phyloP scores from a whole-genome alignment of 2,888 invertebrate species.

The Tuta absoluta region DNA sequence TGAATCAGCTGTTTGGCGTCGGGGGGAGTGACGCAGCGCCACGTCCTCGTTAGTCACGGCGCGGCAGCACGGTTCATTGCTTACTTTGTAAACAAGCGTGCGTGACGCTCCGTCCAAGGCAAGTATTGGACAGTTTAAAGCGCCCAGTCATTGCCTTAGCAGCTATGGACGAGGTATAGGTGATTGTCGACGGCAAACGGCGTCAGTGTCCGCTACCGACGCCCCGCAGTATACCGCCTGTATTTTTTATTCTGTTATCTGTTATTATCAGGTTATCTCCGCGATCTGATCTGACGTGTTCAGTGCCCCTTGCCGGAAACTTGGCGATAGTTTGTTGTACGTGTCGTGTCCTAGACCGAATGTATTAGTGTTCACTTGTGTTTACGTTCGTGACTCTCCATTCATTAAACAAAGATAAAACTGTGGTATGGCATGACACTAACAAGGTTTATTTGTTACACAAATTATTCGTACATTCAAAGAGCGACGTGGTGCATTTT shows the following conservation, averaged over 20 bases:
- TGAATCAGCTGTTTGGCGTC: slow-evolving; percentile 71
- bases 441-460: slow-evolving; percentile 38
- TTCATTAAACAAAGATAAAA: slow-evolving; percentile 23
- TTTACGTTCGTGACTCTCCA: slow-evolving; percentile 32
- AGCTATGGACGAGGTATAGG: slow-evolving; percentile 40
- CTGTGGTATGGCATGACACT: slow-evolving; percentile 41
- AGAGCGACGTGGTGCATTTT: slow-evolving; percentile 4
- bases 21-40: slow-evolving; percentile 53
- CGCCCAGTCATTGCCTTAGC: background rate
- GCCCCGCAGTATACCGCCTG: slow-evolving; percentile 39
- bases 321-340: background rate
- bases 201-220: slow-evolving; percentile 67
- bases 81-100: background rate
- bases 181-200: slow-evolving; percentile 43
- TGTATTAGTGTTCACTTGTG: slow-evolving; percentile 23
- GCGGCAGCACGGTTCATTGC: background rate
- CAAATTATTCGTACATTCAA: background rate
- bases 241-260: background rate
- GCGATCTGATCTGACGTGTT: slow-evolving; percentile 48
- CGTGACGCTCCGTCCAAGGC: background rate
- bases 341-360: background rate
- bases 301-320: slow-evolving; percentile 29
- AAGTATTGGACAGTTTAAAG: background rate
- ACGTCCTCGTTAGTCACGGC: slow-evolving; percentile 16
- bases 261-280: slow-evolving; percentile 41